Conservation (phyloP, 2,113 vertebrate species). For the Ascaphus truei region DNA sequence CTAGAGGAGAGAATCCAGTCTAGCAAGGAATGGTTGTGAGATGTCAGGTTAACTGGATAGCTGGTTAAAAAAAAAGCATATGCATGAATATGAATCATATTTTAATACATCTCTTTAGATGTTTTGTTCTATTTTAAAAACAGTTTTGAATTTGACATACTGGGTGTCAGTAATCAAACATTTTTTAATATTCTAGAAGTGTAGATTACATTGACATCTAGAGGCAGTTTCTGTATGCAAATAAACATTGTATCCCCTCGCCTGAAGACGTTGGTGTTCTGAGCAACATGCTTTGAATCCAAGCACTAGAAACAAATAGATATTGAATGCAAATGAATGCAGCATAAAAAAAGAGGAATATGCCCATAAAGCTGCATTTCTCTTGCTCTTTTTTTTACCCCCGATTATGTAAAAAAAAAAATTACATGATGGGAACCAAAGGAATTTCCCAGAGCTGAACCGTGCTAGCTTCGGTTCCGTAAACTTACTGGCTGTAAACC, state of each 20-base stretch:
- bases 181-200: neutral
- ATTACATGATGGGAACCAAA: no score
- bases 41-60: no score
- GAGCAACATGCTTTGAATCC: neutral
- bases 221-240: neutral
- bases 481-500: no score
- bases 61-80: neutral
- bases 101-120: conserved; percentile 7
- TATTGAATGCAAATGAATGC: neutral
- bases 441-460: no score
- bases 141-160: neutral
- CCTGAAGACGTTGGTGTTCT: neutral
- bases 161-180: neutral
- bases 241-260: neutral
- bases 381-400: no score
- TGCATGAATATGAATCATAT: conserved; percentile 15
- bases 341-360: neutral
- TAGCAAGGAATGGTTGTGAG: no score
- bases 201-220: conserved; percentile 23
- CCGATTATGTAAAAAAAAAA: no score
- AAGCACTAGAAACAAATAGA: neutral
- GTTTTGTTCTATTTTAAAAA: conserved; percentile 4
- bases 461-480: no score
- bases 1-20: no score
- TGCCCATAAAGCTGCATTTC: no score